Evolutionary conservation across 1,140 invertebrate genomes (phyloP).

Genomic region (Agrypnia vestita): DNA sequence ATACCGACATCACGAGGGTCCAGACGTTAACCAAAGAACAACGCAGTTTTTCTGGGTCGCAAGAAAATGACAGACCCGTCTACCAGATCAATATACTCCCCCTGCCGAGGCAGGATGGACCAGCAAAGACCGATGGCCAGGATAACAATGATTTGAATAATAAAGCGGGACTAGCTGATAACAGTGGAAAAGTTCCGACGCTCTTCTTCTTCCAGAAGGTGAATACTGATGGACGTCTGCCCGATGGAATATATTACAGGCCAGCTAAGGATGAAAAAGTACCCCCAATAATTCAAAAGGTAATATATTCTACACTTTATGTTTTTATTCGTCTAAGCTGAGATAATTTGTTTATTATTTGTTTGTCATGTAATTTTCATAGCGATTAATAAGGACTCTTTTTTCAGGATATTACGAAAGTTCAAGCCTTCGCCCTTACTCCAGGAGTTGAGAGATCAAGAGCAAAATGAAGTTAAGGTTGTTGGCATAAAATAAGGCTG

Average conservation of each 20-base stretch:
- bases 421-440: constrained; percentile 49
- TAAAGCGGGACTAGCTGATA: not conserved
- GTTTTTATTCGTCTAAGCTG: not conserved
- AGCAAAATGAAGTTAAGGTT: no score
- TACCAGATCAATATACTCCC: constrained; percentile 50
- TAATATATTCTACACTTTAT: constrained; percentile 13
- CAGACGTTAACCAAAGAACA: constrained; percentile 48
- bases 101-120: not conserved
- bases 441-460: constrained; percentile 8
- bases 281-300: constrained; percentile 55
- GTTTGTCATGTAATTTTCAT: no score
- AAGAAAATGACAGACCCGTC: constrained; percentile 47
- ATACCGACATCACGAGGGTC: constrained; percentile 53
- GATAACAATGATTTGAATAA: constrained; percentile 36
- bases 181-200: constrained; percentile 43
- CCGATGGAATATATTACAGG: constrained; percentile 58
- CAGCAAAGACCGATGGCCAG: not conserved
- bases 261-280: constrained; percentile 51
- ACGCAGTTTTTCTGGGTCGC: constrained; percentile 2
- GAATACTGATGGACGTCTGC: constrained; percentile 47
- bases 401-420: constrained; percentile 54
- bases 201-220: constrained; percentile 57
- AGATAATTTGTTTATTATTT: no score
- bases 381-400: not conserved
- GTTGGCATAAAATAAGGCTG: no score